Evolutionary conservation across 2,113 vertebrate species (phyloP), one percentile per base, ranked within the genome.

Genomic region (Oryzias javanicus): DNA sequence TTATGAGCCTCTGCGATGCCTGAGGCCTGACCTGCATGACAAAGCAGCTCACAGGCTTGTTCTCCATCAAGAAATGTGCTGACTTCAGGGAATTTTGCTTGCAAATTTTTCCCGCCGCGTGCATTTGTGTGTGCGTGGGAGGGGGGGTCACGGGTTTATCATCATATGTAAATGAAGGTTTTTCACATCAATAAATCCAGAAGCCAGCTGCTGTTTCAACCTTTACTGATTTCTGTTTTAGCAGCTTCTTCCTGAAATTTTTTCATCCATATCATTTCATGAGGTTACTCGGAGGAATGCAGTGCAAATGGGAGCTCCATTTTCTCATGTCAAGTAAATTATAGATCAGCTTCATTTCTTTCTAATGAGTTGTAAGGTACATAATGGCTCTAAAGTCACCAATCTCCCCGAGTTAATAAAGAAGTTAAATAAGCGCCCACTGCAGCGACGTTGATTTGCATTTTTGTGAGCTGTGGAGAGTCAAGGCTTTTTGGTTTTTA

Each of bases 11-110:
- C 41, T 8, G 68, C 78, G 65, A 70, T 66, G 81, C 81, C 27
- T 72, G 64, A 60, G 51, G 61, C 71, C 77, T 84, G 78, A 80
- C 66, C 57, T 57, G 84, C 85, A 86, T 78, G 49, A 62, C 68
- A 74, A 79, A 85, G 70, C 49, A 79, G 68, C 69, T 76, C 58
- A 0, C 41, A 52, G 53, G 29, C 72, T 70, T 75, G 60, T 79
- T 83, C 70, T 65, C 52, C 55, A 18, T 48, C 54, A 20, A 20
- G 19, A 78, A 80, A 85, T 72, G 58, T 79, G 84, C 80, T 88
- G 87, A 88, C 79, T 68, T 60, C 63, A 67, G 61, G 50, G 49
- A 13, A 1, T 49, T 84, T 45, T 46, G 29, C 72, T 69, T 70
- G 70, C 6, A 19, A 51, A 55, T 59, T 52, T 67, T 67, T 55